These are phyloP conservation scores for Sarcophaga bullata DNA, from an alignment of 1,140 invertebrate species.

Conservation along the genomic window DNA sequence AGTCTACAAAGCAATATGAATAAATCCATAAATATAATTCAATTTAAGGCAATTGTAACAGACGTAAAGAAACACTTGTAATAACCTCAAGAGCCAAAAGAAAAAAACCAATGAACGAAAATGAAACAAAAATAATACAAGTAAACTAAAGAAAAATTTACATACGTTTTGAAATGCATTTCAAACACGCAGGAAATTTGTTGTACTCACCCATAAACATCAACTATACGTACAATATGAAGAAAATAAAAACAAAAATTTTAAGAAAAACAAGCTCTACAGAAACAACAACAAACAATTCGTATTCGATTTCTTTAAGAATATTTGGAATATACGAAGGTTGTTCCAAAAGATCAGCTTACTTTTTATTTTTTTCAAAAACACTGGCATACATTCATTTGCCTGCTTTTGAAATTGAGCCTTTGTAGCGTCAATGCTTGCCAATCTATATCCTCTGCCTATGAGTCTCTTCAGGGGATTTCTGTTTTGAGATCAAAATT, in stretches of 20 bases:
- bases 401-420: no score
- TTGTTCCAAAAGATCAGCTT: no score
- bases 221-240: no score
- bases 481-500: no score
- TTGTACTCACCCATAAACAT: not conserved
- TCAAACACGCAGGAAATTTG: not conserved
- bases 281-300: not conserved
- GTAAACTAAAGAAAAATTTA: not conserved
- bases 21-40: constrained; percentile 21
- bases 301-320: no score
- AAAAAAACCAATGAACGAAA: constrained; percentile 11
- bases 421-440: no score
- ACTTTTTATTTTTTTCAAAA: no score
- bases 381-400: no score
- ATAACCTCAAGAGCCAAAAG: not conserved
- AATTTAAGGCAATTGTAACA: constrained; percentile 15
- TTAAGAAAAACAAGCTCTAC: not conserved
- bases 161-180: constrained; percentile 17
- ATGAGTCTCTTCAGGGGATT: no score
- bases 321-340: no score
- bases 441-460: no score
- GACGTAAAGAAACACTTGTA: constrained; percentile 18
- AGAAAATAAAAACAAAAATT: no score
- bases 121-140: not conserved
- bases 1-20: not conserved